phyloP scores from a whole-genome alignment of 2,888 invertebrate genomes.

The Caenorhabditis uteleia region DNA sequence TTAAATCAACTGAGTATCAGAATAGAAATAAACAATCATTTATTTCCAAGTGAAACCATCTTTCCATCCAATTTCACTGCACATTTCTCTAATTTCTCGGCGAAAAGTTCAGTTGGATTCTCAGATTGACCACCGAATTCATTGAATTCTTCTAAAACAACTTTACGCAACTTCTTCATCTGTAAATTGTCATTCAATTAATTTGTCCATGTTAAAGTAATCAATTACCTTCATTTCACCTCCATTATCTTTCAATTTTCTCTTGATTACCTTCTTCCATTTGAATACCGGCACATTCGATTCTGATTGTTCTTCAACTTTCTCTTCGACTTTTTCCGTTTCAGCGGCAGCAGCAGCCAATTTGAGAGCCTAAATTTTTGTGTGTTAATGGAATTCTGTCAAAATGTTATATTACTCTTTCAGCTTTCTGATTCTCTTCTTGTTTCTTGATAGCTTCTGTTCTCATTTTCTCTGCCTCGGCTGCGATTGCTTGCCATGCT shows the following conservation, averaged over 20 bases:
- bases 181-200: slow-evolving; percentile 6
- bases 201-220: neutral
- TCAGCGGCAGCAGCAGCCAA: too few relatives aligned
- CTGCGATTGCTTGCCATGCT: slow-evolving; percentile 57
- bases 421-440: slow-evolving; percentile 32
- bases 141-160: slow-evolving; percentile 29
- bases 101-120: slow-evolving; percentile 26
- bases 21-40: too few relatives aligned
- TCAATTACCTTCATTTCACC: slow-evolving; percentile 48
- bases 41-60: too few relatives aligned
- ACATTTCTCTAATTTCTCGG: slow-evolving; percentile 48
- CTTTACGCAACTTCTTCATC: slow-evolving; percentile 43
- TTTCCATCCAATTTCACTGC: slow-evolving; percentile 45
- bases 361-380: slow-evolving; percentile 6
- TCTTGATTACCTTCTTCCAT: slow-evolving; percentile 58
- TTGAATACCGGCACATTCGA: slow-evolving; percentile 42
- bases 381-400: neutral
- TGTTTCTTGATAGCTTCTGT: slow-evolving; percentile 36
- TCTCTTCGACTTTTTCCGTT: neutral
- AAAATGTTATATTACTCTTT: slow-evolving; percentile 13
- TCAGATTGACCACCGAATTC: slow-evolving; percentile 15
- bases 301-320: slow-evolving; percentile 3
- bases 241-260: slow-evolving; percentile 51
- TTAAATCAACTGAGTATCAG: too few relatives aligned
- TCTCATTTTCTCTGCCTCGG: slow-evolving; percentile 55